Percentiles rank a stretch among this genome's conserved stretches.
phyloP scores from a whole-genome alignment of 2,113 vertebrate species.

The Paracanthobrama guichenoti region DNA sequence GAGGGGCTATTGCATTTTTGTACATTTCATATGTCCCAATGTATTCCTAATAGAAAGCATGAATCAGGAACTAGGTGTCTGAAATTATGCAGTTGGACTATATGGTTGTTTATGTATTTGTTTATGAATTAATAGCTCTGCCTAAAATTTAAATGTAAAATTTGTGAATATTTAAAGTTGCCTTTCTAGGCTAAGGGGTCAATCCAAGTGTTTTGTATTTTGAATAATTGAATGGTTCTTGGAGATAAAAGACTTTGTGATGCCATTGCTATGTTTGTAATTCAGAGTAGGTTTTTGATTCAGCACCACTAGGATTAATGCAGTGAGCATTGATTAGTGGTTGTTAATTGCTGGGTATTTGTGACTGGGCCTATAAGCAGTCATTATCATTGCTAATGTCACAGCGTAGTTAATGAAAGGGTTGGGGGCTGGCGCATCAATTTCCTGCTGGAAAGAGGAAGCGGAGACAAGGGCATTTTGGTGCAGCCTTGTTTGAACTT shows the following conservation, averaged over 20 bases:
- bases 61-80: neutral
- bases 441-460: constrained; percentile 46
- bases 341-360: constrained; percentile 57
- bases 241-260: neutral
- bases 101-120: neutral
- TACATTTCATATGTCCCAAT: neutral
- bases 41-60: neutral
- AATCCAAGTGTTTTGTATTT: neutral
- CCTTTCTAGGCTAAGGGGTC: neutral
- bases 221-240: neutral
- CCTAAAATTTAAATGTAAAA: neutral
- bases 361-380: constrained; percentile 55
- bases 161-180: neutral
- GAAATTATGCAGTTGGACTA: neutral
- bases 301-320: neutral
- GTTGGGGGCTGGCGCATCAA: constrained; percentile 42
- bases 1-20: neutral
- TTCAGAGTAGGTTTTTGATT: constrained; percentile 2
- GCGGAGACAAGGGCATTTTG: constrained; percentile 3
- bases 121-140: neutral
- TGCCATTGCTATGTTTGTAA: neutral
- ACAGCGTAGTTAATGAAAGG: constrained; percentile 57
- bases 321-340: constrained; percentile 55
- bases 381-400: constrained; percentile 58
- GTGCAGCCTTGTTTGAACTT: constrained; percentile 25